Evolutionary conservation across 2,888 invertebrate genomes (phyloP).

Genomic region (Trissonchulus latispiculum): DNA sequence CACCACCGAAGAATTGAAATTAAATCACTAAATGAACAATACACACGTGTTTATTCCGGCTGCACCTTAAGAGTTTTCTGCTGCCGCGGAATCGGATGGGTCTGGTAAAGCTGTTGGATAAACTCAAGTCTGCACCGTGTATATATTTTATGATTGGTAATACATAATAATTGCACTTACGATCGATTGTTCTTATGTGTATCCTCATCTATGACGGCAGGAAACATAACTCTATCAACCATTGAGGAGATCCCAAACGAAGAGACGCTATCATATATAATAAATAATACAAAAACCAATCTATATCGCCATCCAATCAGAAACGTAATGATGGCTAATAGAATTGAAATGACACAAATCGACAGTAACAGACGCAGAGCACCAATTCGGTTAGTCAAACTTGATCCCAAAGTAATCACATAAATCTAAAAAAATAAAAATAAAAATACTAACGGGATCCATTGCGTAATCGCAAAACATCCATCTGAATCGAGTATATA

Average conservation of each 20-base stretch:
- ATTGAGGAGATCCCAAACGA: neutral
- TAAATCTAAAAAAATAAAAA: neutral
- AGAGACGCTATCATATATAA: neutral
- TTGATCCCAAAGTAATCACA: neutral
- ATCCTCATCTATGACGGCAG: slow-evolving; percentile 38
- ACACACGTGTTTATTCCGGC: too few species aligned
- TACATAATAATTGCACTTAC: too few species aligned
- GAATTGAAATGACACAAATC: neutral
- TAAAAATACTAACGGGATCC: too few species aligned
- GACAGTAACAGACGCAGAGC: neutral
- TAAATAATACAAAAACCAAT: neutral
- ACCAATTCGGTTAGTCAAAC: neutral
- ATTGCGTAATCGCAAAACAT: too few species aligned
- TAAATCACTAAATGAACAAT: too few species aligned
- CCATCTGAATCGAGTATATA: too few species aligned
- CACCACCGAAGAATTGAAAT: too few species aligned
- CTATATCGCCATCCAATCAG: neutral
- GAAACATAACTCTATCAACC: neutral
- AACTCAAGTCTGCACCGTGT: too few species aligned
- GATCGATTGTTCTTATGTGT: slow-evolving; percentile 29
- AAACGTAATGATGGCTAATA: neutral
- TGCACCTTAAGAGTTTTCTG: too few species aligned
- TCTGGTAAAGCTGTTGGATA: too few species aligned
- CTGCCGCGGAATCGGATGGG: too few species aligned
- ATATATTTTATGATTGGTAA: too few species aligned